Base-by-base conservation (phyloP, 2,888 invertebrate species). In the Aphodius sticticus region DNA sequence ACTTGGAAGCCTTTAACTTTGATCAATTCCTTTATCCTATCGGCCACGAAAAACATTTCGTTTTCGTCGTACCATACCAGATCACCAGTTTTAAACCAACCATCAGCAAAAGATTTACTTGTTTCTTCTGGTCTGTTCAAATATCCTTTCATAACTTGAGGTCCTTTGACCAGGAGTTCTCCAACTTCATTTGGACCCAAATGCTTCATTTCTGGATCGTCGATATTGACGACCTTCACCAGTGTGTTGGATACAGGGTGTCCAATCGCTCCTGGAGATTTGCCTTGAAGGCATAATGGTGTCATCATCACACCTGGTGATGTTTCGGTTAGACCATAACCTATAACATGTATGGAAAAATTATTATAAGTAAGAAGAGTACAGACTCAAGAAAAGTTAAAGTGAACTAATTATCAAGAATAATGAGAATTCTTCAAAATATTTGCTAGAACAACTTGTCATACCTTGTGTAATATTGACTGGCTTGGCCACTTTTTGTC, bases 81-180 rank as follows among this genome's bases (percentile, higher is more conserved):
- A 85, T 96, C 93, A 16, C 95, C 95, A 35, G 94, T 92, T 85
- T 92, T 93, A n/a, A 96, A 90, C 96, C 96, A 97, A 6, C 94
- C 95, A 69, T 93, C 91, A 79, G 91, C 90, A 82, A 96, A 92
- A 12, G 92, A 92, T 6, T 94, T 92, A 7, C 90, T 89, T 7
- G 94, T 97, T 1, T 95, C 96, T 86, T 94, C 90, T 1, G 93
- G 92, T 85, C 95, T 95, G 82, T 95, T 92, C 81, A 92, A 91
- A 86, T 97, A 97, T 0, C 96, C 95, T 81, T 91, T 90, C 95
- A 96, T 96, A 0, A 96, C 92, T 89, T 96, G 95, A 0, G 96
- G 96, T 0, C 96, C 96, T 80, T 92, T 92, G 0, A 95, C 89
- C 78, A 93, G 91, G 4, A 96, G 87, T 87, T 97, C 96, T 0